These are phyloP conservation scores for Acanthosoma haemorrhoidale DNA, from an alignment of 2,888 invertebrate species.

Conservation along the genomic window DNA sequence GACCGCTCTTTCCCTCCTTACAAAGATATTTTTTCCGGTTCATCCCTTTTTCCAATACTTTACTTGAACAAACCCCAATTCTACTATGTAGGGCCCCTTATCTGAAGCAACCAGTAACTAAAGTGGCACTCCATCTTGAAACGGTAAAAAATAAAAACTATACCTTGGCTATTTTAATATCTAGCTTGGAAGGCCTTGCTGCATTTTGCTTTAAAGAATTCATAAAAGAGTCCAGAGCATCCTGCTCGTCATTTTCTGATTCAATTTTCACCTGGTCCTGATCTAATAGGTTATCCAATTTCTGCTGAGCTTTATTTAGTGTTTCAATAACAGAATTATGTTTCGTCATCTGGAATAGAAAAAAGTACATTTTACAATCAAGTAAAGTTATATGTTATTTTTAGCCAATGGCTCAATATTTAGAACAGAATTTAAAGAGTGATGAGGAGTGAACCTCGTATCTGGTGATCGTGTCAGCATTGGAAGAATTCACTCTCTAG, in stretches of 20 bases:
- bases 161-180: constrained; percentile 55
- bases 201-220: constrained; percentile 57
- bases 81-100: too few species aligned
- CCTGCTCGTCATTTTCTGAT: constrained; percentile 51
- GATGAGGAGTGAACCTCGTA: too few species aligned
- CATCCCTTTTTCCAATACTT: too few species aligned
- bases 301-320: constrained; percentile 49
- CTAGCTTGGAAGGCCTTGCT: constrained; percentile 61
- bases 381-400: too few species aligned
- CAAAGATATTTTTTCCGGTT: too few species aligned
- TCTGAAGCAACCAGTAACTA: background rate
- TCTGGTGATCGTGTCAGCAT: too few species aligned
- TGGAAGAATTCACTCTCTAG: too few species aligned
- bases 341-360: constrained; percentile 55
- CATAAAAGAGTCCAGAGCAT: constrained; percentile 83
- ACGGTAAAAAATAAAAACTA: too few species aligned
- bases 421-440: too few species aligned
- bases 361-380: background rate
- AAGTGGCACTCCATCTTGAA: background rate
- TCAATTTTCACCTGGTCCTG: constrained; percentile 46
- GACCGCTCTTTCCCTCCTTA: too few species aligned
- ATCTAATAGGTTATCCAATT: constrained; percentile 43
- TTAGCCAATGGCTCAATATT: too few species aligned
- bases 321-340: constrained; percentile 50
- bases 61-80: too few species aligned